These are phyloP conservation scores for Geotrupes spiniger DNA, from an alignment of 2,888 invertebrate species.

Conservation along the genomic window DNA sequence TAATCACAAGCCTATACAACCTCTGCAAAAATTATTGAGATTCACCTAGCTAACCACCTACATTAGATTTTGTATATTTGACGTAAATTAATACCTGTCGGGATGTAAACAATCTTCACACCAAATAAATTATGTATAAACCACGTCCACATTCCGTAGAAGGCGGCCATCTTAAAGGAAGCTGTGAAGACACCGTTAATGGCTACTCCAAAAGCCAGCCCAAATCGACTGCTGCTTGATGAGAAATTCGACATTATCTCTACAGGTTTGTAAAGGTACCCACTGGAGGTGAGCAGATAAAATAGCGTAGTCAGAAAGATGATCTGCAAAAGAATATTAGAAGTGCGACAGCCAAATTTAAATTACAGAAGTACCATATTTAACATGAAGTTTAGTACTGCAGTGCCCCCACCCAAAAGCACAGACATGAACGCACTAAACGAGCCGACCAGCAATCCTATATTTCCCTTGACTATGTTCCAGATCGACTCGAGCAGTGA, in stretches of 20 bases:
- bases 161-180: conserved; percentile 93
- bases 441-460: conserved; percentile 79
- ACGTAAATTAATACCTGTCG: conserved; percentile 71
- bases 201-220: conserved; percentile 80
- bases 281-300: conserved; percentile 87
- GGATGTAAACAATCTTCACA: conserved; percentile 91
- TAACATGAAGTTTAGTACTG: conserved; percentile 81
- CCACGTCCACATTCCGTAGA: conserved; percentile 99
- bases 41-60: too few species aligned
- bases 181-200: conserved; percentile 94
- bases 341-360: conserved; percentile 9
- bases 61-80: too few species aligned
- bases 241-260: conserved; percentile 82
- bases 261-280: conserved; percentile 86
- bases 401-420: conserved; percentile 85
- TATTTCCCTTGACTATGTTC: conserved; percentile 89
- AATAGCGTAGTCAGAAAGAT: conserved; percentile 96
- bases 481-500: conserved; percentile 85
- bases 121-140: conserved; percentile 93
- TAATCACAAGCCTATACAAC: too few species aligned
- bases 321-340: conserved; percentile 58
- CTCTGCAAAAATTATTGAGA: too few species aligned
- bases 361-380: conserved; percentile 64
- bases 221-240: conserved; percentile 75
- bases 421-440: conserved; percentile 85